A percentile compares a stretch with the other conserved stretches of the same genome.
phyloP scores from a whole-genome alignment of 1,140 invertebrate species.

The Geopemphigus sp. region DNA sequence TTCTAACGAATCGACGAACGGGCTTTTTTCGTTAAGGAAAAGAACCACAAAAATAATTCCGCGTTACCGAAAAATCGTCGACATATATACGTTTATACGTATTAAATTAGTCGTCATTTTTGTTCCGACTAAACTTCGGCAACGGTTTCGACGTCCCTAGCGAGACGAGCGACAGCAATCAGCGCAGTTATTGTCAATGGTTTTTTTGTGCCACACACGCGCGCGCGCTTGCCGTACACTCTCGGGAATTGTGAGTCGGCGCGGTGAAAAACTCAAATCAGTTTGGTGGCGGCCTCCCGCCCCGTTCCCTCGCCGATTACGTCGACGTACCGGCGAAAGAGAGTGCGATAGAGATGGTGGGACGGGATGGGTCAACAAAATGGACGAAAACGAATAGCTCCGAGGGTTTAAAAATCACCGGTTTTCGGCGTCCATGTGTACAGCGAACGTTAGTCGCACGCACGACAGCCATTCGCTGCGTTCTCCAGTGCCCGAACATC shows the following conservation, averaged over 20 bases:
- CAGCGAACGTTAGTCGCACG: background rate
- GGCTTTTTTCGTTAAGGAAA: background rate
- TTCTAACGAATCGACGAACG: background rate
- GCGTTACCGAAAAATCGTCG: no score
- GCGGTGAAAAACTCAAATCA: background rate
- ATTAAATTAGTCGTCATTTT: background rate
- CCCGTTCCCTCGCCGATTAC: no score
- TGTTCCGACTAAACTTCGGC: background rate
- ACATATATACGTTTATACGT: background rate
- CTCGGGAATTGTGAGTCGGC: background rate
- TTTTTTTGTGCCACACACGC: background rate
- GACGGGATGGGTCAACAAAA: background rate
- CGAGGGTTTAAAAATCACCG: background rate
- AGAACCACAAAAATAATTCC: no score
- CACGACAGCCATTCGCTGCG: background rate
- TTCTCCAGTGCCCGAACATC: conserved; percentile 34
- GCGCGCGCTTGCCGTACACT: background rate
- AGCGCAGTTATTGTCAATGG: conserved; percentile 9
- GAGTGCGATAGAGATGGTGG: no score
- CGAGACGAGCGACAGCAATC: background rate
- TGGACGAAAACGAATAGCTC: conserved; percentile 34
- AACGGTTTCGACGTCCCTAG: background rate
- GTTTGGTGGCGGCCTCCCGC: no score
- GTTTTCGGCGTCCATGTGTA: background rate
- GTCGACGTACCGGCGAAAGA: no score